Evolutionary conservation across 2,888 invertebrate species (phyloP).

Genomic region (Pristionchus maxplancki): DNA sequence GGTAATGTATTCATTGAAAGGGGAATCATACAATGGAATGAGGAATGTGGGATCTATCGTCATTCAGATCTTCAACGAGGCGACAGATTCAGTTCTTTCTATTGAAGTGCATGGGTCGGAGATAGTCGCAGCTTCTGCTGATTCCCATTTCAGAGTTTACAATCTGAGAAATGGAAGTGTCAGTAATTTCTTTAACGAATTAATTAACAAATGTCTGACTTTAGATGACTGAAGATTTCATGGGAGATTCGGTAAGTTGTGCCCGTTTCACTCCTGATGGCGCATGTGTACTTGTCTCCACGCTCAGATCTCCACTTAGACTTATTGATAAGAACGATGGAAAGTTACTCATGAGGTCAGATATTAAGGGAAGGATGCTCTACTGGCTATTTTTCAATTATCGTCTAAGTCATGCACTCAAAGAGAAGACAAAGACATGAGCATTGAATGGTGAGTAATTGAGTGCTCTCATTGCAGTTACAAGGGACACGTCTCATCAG

Average conservation of each 20-base stretch:
- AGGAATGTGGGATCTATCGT: neutral
- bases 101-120: slow-evolving; percentile 88
- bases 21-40: neutral
- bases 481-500: slow-evolving; percentile 89
- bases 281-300: slow-evolving; percentile 91
- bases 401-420: neutral
- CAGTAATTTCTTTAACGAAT: slow-evolving; percentile 54
- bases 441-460: neutral
- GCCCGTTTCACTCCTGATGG: slow-evolving; percentile 91
- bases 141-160: slow-evolving; percentile 90
- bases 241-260: slow-evolving; percentile 87
- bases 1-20: too few species aligned
- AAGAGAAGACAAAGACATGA: neutral
- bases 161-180: slow-evolving; percentile 92
- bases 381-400: neutral
- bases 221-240: slow-evolving; percentile 84
- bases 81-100: slow-evolving; percentile 88
- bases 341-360: slow-evolving; percentile 84
- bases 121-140: slow-evolving; percentile 91
- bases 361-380: neutral
- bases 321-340: slow-evolving; percentile 92
- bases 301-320: slow-evolving; percentile 88
- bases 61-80: slow-evolving; percentile 86
- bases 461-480: slow-evolving; percentile 81
- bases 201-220: neutral